phyloP scores from a whole-genome alignment of 2,888 invertebrate genomes.

The Hydraecia micacea region DNA sequence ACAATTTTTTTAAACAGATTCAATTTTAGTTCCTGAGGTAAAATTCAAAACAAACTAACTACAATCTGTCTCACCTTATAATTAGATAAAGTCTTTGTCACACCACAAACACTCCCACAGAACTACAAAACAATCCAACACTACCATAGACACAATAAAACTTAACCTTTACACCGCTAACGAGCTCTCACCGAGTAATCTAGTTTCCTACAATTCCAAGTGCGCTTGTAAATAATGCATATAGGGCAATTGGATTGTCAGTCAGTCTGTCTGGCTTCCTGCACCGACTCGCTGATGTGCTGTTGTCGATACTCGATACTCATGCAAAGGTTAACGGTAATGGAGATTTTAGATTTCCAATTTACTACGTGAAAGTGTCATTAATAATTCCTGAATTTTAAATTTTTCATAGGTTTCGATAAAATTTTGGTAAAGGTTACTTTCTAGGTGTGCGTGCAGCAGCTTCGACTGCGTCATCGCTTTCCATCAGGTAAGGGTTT shows the following conservation, averaged over 20 bases:
- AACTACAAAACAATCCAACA: conserved; percentile 17
- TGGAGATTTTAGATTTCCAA: conserved; percentile 27
- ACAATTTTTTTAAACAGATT: neutral
- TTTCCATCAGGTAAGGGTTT: too few species aligned
- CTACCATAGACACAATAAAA: conserved; percentile 29
- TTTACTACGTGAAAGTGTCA: neutral
- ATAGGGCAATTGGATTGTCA: conserved; percentile 76
- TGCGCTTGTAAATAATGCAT: conserved; percentile 71
- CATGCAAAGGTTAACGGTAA: conserved; percentile 61
- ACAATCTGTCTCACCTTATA: neutral
- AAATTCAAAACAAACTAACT: neutral
- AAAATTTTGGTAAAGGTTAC: neutral
- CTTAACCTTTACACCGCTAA: conserved; percentile 33
- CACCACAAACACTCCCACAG: neutral
- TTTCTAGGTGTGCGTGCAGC: neutral
- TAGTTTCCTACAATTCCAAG: conserved; percentile 60
- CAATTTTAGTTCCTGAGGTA: neutral
- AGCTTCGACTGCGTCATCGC: neutral
- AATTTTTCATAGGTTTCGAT: neutral
- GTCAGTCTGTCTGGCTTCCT: conserved; percentile 70
- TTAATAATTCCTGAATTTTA: conserved; percentile 17
- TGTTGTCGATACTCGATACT: conserved; percentile 8
- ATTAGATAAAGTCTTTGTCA: neutral
- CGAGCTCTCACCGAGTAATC: conserved; percentile 53
- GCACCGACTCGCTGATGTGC: conserved; percentile 29